Percentiles rank a stretch among this genome's conserved stretches.
Evolutionary conservation across 2,113 vertebrate genomes (phyloP).

Genomic region (Syngnathus floridae): DNA sequence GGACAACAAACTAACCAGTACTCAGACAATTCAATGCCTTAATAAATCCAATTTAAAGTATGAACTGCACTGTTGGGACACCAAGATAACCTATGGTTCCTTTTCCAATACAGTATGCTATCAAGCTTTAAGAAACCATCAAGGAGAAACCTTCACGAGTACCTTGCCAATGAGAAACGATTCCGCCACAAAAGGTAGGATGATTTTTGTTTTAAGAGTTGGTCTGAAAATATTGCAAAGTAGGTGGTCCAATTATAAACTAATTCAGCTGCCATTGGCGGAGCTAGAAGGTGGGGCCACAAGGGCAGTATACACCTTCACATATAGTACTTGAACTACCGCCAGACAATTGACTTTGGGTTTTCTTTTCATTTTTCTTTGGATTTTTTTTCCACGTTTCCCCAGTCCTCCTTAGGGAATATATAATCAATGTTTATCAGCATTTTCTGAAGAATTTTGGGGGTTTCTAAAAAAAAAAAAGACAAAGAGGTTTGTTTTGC

Average conservation of each 20-base stretch:
- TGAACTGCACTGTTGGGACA: not conserved
- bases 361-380: too few species aligned
- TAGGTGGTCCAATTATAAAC: not conserved
- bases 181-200: not conserved
- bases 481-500: too few species aligned
- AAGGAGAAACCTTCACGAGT: not conserved
- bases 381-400: too few species aligned
- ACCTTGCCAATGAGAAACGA: not conserved
- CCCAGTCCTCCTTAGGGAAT: too few species aligned
- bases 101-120: not conserved
- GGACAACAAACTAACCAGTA: slow-evolving; percentile 3
- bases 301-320: too few species aligned
- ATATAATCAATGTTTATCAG: too few species aligned
- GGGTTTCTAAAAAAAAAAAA: too few species aligned
- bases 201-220: not conserved
- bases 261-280: not conserved
- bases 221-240: not conserved
- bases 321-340: too few species aligned
- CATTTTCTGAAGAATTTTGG: too few species aligned
- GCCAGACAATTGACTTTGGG: too few species aligned
- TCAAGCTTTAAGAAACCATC: not conserved
- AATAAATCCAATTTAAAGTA: too few species aligned
- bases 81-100: not conserved
- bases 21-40: slow-evolving; percentile 7
- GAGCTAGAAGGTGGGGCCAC: too few species aligned